Evolutionary conservation across 1,140 invertebrate species (phyloP).

Genomic region (Drosophila pseudoananassae): DNA sequence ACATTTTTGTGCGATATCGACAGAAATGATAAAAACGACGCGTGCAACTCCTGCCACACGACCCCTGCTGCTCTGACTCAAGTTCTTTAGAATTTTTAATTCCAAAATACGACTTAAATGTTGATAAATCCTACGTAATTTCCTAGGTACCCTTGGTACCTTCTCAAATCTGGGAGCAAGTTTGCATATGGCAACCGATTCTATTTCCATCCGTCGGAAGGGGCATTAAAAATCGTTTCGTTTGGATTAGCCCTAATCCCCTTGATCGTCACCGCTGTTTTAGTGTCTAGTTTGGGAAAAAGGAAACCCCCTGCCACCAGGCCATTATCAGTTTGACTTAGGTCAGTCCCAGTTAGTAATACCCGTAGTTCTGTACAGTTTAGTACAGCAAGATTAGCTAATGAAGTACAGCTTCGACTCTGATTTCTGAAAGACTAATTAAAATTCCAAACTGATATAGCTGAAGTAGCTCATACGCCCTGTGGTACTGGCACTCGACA

Average conservation of each 20-base stretch:
- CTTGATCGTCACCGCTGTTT: constrained; percentile 16
- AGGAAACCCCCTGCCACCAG: not conserved
- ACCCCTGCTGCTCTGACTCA: constrained; percentile 17
- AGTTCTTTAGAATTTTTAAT: constrained; percentile 25
- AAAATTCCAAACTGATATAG: constrained; percentile 26
- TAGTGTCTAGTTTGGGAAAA: constrained; percentile 17
- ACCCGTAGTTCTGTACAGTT: constrained; percentile 1
- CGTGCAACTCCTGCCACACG: constrained; percentile 56
- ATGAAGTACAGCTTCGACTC: not conserved
- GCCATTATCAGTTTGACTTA: constrained; percentile 22
- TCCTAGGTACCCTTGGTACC: not conserved
- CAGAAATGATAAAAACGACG: constrained; percentile 18
- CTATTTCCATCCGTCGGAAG: constrained; percentile 21
- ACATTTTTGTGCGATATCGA: constrained; percentile 51
- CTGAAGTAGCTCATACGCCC: constrained; percentile 19
- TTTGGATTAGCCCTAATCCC: constrained; percentile 27
- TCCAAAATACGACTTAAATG: not conserved
- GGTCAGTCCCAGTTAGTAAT: constrained; percentile 23
- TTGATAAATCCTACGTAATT: not conserved
- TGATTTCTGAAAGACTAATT: constrained; percentile 14
- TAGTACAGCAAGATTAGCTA: constrained; percentile 6
- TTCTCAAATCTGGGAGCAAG: constrained; percentile 1
- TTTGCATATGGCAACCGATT: constrained; percentile 20
- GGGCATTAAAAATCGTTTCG: constrained; percentile 31
- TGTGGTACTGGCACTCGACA: constrained; percentile 6